Percentiles rank a stretch among this genome's conserved stretches.
Evolutionary conservation across 2,888 invertebrate species (phyloP).

Genomic region (Drosophila tripunctata): DNA sequence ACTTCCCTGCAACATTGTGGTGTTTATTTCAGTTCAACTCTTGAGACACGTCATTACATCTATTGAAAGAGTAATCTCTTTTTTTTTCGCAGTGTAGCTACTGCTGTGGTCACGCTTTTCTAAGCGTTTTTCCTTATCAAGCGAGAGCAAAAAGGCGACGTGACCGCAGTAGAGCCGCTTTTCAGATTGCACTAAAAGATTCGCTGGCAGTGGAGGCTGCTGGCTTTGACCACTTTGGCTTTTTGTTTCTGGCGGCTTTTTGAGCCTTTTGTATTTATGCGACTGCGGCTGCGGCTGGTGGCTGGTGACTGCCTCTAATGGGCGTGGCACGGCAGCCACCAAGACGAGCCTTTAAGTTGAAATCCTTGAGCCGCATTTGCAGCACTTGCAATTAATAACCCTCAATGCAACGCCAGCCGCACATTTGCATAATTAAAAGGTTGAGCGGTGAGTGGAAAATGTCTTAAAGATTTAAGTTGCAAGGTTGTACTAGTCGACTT

Average conservation of each 20-base stretch:
- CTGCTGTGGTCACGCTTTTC: conserved; percentile 75
- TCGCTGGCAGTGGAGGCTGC: conserved; percentile 40
- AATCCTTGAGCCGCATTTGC: conserved; percentile 28
- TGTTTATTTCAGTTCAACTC: too few relatives aligned
- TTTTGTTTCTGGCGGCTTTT: conserved; percentile 48
- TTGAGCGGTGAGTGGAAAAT: not conserved
- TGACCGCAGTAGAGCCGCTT: conserved; percentile 68
- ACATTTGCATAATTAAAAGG: conserved; percentile 79
- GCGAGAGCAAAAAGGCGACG: conserved; percentile 45
- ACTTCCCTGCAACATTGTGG: too few relatives aligned
- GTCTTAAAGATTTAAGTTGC: conserved; percentile 63
- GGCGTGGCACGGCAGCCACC: conserved; percentile 49
- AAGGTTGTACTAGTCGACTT: too few relatives aligned
- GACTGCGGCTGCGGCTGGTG: not conserved
- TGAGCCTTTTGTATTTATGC: conserved; percentile 31
- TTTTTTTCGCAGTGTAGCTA: conserved; percentile 5
- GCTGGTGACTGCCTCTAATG: conserved; percentile 52
- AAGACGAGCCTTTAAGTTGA: conserved; percentile 39
- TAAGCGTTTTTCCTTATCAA: conserved; percentile 75
- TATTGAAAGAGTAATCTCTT: too few relatives aligned
- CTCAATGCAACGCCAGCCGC: conserved; percentile 58
- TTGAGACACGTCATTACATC: too few relatives aligned
- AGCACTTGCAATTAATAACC: conserved; percentile 69
- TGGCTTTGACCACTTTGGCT: conserved; percentile 61
- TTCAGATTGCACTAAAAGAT: conserved; percentile 76